These are phyloP conservation scores for Pissodes strobi DNA, from an alignment of 1,140 invertebrate species.

Conservation along the genomic window DNA sequence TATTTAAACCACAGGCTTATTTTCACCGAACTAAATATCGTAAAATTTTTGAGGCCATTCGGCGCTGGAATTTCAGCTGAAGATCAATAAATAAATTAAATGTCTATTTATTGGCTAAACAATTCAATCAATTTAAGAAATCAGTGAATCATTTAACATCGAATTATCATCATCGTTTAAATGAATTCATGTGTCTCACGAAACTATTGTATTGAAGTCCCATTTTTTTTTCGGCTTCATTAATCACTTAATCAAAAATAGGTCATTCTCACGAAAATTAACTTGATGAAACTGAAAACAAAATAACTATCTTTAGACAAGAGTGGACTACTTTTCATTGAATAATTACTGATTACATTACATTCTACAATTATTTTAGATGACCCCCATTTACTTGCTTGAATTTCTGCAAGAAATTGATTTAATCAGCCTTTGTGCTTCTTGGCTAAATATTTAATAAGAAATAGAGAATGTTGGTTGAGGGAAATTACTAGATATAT, in stretches of 20 bases:
- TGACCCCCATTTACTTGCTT: slow-evolving; percentile 7
- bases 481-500: too few relatives aligned
- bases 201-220: slow-evolving; percentile 14
- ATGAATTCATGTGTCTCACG: neutral
- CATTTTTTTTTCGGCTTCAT: slow-evolving; percentile 9
- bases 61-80: too few relatives aligned
- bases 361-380: neutral
- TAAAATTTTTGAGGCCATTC: too few relatives aligned
- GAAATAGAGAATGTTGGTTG: neutral
- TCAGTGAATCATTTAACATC: neutral
- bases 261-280: slow-evolving; percentile 20
- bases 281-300: slow-evolving; percentile 18
- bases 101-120: neutral
- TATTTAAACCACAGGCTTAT: slow-evolving; percentile 1
- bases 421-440: neutral
- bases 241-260: slow-evolving; percentile 4
- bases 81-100: neutral
- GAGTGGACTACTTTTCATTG: slow-evolving; percentile 14
- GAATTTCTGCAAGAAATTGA: slow-evolving; percentile 1
- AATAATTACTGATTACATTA: slow-evolving; percentile 21
- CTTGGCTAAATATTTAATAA: slow-evolving; percentile 15
- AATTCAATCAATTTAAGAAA: slow-evolving; percentile 4
- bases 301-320: slow-evolving; percentile 1
- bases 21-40: neutral
- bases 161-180: neutral